A percentile compares a stretch with the other conserved stretches of the same genome.
Evolutionary conservation across 1,140 invertebrate species (phyloP).

Genomic region (Sycophaga agraensis): DNA sequence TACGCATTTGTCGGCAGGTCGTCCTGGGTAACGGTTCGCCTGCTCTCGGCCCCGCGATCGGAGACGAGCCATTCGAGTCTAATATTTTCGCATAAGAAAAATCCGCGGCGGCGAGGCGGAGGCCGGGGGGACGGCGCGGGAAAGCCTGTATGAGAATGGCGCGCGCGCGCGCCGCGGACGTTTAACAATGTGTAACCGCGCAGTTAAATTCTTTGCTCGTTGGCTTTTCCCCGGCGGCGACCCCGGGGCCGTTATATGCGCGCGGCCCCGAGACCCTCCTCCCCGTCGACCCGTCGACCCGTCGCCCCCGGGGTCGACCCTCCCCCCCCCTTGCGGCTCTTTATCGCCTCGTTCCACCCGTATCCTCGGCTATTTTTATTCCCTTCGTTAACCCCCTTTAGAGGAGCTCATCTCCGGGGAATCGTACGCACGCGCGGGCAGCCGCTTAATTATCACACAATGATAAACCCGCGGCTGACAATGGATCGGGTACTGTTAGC

Average conservation of each 20-base stretch:
- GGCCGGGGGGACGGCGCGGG: conserved; percentile 1
- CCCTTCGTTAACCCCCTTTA: conserved; percentile 14
- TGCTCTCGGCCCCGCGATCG: not conserved
- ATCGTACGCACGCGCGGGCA: no score
- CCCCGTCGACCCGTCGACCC: no score
- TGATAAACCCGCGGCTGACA: conserved; percentile 5
- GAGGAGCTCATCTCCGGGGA: no score
- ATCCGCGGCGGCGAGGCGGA: no score
- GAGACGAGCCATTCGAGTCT: conserved; percentile 2
- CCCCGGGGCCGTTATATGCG: not conserved
- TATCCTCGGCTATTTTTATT: not conserved
- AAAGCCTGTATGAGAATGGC: conserved; percentile 25
- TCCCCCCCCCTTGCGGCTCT: no score
- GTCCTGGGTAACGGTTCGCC: not conserved
- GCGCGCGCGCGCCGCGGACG: not conserved
- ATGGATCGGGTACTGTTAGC: no score
- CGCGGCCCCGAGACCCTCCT: no score
- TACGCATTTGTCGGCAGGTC: conserved; percentile 7
- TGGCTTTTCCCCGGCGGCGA: conserved; percentile 5
- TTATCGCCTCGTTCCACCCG: not conserved
- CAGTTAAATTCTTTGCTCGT: conserved; percentile 30
- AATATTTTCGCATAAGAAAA: not conserved
- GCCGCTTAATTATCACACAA: conserved; percentile 15
- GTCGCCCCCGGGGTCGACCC: no score
- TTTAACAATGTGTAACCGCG: conserved; percentile 29